A percentile compares a stretch with the other conserved stretches of the same genome.
phyloP scores from a whole-genome alignment of 2,797 vertebrate genomes.

The Apogon hyalosoma region DNA sequence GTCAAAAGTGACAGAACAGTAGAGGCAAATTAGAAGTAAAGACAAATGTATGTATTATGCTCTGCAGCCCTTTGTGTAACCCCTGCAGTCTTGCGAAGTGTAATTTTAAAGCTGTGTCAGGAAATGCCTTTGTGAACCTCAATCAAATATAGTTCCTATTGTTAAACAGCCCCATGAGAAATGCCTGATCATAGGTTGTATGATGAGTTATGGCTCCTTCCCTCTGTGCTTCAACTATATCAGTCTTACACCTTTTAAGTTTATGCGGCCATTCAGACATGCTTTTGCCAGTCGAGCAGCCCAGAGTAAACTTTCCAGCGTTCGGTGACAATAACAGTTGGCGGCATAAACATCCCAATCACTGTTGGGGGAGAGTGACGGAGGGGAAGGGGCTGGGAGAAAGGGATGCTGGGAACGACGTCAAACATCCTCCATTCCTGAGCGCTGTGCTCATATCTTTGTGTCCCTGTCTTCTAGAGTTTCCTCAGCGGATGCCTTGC shows the following conservation, averaged over 20 bases:
- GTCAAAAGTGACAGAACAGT: not conserved
- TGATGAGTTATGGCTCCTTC: constrained; percentile 31
- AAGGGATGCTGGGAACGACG: constrained; percentile 78
- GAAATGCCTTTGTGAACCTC: constrained; percentile 75
- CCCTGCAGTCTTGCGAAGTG: constrained; percentile 37
- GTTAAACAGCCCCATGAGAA: constrained; percentile 49
- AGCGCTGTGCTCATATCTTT: constrained; percentile 84
- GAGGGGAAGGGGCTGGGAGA: constrained; percentile 66
- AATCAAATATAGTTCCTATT: constrained; percentile 70
- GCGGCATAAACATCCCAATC: constrained; percentile 75
- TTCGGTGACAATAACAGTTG: constrained; percentile 80
- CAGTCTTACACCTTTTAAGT: not conserved
- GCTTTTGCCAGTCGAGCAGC: constrained; percentile 25
- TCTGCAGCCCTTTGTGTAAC: constrained; percentile 41
- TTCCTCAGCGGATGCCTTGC: constrained; percentile 80
- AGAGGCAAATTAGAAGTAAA: constrained; percentile 10
- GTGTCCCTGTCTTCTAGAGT: constrained; percentile 79
- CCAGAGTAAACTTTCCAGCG: constrained; percentile 41
- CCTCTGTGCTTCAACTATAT: constrained; percentile 20
- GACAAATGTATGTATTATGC: constrained; percentile 22
- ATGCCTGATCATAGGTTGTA: constrained; percentile 27
- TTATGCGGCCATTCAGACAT: constrained; percentile 16
- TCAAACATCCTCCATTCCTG: constrained; percentile 89
- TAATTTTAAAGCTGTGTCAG: constrained; percentile 61
- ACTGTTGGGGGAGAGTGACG: constrained; percentile 65